phyloP scores from a whole-genome alignment of 2,113 vertebrate genomes.

The Gnathonemus echidnorhynchus region DNA sequence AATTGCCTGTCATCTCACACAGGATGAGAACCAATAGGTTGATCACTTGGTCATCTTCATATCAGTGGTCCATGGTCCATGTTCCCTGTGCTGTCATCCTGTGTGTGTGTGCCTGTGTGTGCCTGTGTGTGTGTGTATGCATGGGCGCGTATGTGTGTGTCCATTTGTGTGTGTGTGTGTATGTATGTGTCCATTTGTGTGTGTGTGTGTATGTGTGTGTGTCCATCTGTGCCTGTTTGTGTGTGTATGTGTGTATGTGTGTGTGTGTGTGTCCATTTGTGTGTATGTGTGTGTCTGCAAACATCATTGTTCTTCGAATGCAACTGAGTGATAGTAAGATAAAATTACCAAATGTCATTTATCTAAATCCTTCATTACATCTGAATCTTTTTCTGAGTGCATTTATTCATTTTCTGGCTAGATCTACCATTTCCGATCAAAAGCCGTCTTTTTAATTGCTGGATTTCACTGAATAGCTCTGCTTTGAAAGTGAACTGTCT shows the following conservation, averaged over 20 bases:
- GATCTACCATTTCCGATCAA: slow-evolving; percentile 39
- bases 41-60: background rate
- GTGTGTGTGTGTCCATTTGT: background rate
- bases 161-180: background rate
- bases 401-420: slow-evolving; percentile 49
- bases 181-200: background rate
- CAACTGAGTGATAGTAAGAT: slow-evolving; percentile 32
- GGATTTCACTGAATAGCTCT: slow-evolving; percentile 19
- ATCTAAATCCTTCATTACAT: slow-evolving; percentile 44
- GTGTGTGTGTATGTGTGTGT: background rate
- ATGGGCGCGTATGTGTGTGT: background rate
- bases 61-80: background rate
- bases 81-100: background rate
- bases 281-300: background rate
- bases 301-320: slow-evolving; percentile 27
- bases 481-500: background rate
- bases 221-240: background rate
- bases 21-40: background rate
- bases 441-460: background rate
- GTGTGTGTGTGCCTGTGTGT: no score
- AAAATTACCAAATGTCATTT: slow-evolving; percentile 33
- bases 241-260: background rate
- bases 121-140: background rate
- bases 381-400: slow-evolving; percentile 42
- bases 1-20: background rate